Evolutionary conservation across 2,797 vertebrate genomes (phyloP), one percentile per base, ranked within the genome.

Genomic region (Amphiprion clarkii): DNA sequence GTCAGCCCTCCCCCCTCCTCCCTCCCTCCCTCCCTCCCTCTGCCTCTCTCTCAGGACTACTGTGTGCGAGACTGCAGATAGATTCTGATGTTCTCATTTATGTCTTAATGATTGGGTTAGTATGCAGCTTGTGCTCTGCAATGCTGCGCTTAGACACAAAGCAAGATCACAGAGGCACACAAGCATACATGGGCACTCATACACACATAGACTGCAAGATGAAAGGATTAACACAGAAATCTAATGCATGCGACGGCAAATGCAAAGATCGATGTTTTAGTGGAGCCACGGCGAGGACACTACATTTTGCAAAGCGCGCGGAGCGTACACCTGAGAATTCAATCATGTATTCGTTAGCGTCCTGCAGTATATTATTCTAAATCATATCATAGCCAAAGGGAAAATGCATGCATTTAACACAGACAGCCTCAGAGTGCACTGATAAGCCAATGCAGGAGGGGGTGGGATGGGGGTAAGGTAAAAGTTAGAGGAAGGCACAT

Each of bases 51-150:
- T 78, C 82, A 79, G 87, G 85, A 86, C 84, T 82, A 76, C 87
- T 88, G 78, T 90, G 87, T 82, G 84, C 59, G 27, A 89, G 89
- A 89, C 89, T 91, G 90, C 89, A 93, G 91, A 92, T 89, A 91
- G 90, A 92, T 93, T 93, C 81, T 89, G 90, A 93, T 92, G 89
- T 93, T 91, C 89, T 90, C 89, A 92, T 93, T 93, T 91, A 92
- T 89, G 81, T 94, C 91, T 93, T 96, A 97, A 97, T 96, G 95
- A 96, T 94, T 94, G 93, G 94, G 94, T 96, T 96, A 95, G 93
- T 94, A 95, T 95, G 91, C 95, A 89, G 83, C 86, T 89, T 92
- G 90, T 88, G 89, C 92, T 94, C 91, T 94, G 88, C 90, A 89
- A 92, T 90, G 92, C 88, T 88, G 89, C 29, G 77, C 81, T 86